Evolutionary conservation across 1,140 invertebrate species (phyloP), one percentile per base, ranked within the genome.

Genomic region (Drosophila setifemur): DNA sequence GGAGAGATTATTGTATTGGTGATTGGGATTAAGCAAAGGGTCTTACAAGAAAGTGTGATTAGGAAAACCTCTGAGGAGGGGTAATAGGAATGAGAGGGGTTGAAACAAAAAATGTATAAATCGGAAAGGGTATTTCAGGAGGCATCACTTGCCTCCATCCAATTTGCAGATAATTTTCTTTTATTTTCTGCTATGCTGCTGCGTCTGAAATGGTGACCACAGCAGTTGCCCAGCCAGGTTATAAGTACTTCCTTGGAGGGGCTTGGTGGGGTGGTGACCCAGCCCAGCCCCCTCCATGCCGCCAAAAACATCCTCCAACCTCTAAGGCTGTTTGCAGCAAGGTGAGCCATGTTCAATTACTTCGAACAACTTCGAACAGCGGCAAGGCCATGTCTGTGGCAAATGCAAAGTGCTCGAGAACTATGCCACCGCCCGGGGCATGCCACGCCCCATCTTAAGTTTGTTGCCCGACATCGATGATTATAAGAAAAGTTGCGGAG

Each of bases 271-370:
- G 14, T 37, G 33, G 33, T 7, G 5, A 7, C 33, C 7, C 12
- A 12, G 16, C 7, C 14, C 33, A 1, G 1, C 3, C 3, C 14
- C 7, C 2, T 14, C 7, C 33, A 2, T 16, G 33, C 2, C 2
- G 33, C n/a, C n/a, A n/a, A n/a, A n/a, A n/a, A n/a, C 19, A 21
- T 29, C 7, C 42, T 48, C 26, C 25, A 19, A 12, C 43, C 33
- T 40, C 19, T 19, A 66, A 63, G 60, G 18, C 33, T 47, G 40
- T 23, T 47, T n/a, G 19, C 31, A 29, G 60, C 25, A 49, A 64
- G 61, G 61, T 64, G 61, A 64, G 43, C 42, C 58, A 35, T 66
- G 61, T 66, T 64, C 61, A 66, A 66, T 66, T 66, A 66, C 61
- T 66, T 66, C 40, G 58, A 64, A 66, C 61, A 66, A 64, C 33